Conservation (phyloP, 2,113 vertebrate species). For the Glaucidium brasilianum region DNA sequence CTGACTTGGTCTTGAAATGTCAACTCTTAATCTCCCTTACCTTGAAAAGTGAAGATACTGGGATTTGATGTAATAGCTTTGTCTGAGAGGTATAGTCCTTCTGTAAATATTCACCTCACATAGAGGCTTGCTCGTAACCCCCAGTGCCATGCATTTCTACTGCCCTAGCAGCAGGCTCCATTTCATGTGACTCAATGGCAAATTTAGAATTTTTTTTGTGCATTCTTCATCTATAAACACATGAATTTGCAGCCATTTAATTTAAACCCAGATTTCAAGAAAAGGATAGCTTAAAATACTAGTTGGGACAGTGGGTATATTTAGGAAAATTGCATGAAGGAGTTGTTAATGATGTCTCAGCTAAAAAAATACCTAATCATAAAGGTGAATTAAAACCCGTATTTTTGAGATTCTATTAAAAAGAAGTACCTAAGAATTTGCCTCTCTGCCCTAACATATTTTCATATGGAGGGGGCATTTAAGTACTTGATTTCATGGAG, state of each 20-base stretch:
- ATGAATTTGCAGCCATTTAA: background rate
- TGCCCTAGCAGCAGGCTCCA: background rate
- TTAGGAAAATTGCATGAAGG: background rate
- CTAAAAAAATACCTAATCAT: background rate
- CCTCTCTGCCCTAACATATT: background rate
- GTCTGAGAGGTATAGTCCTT: background rate
- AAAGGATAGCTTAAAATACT: background rate
- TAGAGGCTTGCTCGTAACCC: background rate
- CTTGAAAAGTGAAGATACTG: slow-evolving; percentile 35
- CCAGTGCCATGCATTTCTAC: background rate
- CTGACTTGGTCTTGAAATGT: slow-evolving; percentile 48
- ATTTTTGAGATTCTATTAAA: background rate
- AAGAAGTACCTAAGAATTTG: background rate
- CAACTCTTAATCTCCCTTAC: slow-evolving; percentile 36
- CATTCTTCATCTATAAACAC: background rate
- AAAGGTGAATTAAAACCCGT: background rate
- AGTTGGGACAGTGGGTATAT: background rate
- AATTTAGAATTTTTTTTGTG: background rate
- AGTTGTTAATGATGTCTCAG: background rate
- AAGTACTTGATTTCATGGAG: background rate
- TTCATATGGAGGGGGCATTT: background rate
- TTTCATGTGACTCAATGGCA: background rate
- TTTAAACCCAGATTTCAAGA: background rate
- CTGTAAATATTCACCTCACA: background rate
- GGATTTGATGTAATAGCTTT: slow-evolving; percentile 23